These are phyloP conservation scores for Amphibalanus amphitrite DNA, from an alignment of 1,140 invertebrate species.

Conservation along the genomic window DNA sequence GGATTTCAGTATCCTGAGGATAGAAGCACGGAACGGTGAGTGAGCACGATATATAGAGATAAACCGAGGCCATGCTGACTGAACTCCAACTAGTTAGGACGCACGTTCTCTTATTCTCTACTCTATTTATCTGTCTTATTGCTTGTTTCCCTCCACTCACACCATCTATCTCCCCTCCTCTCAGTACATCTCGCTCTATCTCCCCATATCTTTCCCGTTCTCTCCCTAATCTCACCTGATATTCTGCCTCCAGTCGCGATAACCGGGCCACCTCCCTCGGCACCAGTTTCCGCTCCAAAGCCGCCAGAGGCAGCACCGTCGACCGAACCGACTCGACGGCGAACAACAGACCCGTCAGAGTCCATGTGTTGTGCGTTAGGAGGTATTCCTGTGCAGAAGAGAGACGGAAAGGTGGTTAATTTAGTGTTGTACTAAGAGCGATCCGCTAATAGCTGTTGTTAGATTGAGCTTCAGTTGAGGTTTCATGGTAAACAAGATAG, in stretches of 20 bases:
- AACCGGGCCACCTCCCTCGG: constrained; percentile 66
- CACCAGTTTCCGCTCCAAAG: constrained; percentile 50
- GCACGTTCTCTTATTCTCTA: background rate
- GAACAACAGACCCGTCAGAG: constrained; percentile 37
- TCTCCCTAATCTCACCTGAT: constrained; percentile 41
- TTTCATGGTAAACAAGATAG: too few relatives aligned
- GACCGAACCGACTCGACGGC: constrained; percentile 83
- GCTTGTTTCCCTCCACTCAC: too few relatives aligned
- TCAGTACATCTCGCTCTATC: background rate
- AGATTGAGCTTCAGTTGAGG: too few relatives aligned
- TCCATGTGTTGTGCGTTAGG: background rate
- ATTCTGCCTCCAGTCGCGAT: constrained; percentile 74
- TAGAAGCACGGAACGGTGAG: too few relatives aligned
- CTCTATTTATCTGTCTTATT: background rate
- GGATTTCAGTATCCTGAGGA: too few relatives aligned
- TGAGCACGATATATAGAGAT: too few relatives aligned
- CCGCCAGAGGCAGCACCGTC: constrained; percentile 61
- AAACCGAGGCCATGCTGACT: too few relatives aligned
- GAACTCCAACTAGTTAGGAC: too few relatives aligned
- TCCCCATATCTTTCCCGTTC: background rate
- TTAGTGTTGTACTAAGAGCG: too few relatives aligned
- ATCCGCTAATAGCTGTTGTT: too few relatives aligned
- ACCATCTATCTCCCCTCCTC: background rate
- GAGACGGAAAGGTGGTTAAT: too few relatives aligned
- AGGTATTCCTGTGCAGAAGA: background rate